These are phyloP conservation scores for Tenthredo distinguenda DNA, from an alignment of 2,888 invertebrate species.

Conservation along the genomic window DNA sequence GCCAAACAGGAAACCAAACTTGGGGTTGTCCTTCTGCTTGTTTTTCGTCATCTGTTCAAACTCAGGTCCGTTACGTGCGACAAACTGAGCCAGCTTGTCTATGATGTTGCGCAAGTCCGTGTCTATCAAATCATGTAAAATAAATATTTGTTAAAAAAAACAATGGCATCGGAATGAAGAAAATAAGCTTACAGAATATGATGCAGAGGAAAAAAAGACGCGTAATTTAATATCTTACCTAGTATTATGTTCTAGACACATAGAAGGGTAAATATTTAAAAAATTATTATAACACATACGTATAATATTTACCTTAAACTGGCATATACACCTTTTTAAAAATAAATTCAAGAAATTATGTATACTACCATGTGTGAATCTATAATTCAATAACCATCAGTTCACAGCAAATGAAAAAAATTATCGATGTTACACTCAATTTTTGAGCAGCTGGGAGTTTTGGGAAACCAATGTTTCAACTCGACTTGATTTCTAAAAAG, in stretches of 20 bases:
- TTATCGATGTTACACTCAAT: background rate
- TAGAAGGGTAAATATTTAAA: constrained; percentile 16
- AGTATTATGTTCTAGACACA: constrained; percentile 48
- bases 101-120: constrained; percentile 97
- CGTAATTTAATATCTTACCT: constrained; percentile 37
- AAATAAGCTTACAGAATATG: constrained; percentile 11
- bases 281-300: constrained; percentile 34
- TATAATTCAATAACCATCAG: background rate
- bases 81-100: constrained; percentile 99
- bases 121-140: constrained; percentile 81
- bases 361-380: background rate
- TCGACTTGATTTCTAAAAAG: background rate
- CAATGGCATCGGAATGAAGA: background rate
- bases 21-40: constrained; percentile 98
- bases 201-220: constrained; percentile 5
- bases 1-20: constrained; percentile 98
- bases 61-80: constrained; percentile 99
- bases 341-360: background rate
- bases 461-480: background rate
- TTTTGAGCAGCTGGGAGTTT: background rate
- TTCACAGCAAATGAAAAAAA: background rate
- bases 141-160: background rate
- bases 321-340: background rate
- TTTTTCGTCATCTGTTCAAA: constrained; percentile 99
- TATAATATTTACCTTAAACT: constrained; percentile 3